Evolutionary conservation across 2,888 invertebrate genomes (phyloP), one percentile per base, ranked within the genome.

Genomic region (Scaptomyza polygonia): DNA sequence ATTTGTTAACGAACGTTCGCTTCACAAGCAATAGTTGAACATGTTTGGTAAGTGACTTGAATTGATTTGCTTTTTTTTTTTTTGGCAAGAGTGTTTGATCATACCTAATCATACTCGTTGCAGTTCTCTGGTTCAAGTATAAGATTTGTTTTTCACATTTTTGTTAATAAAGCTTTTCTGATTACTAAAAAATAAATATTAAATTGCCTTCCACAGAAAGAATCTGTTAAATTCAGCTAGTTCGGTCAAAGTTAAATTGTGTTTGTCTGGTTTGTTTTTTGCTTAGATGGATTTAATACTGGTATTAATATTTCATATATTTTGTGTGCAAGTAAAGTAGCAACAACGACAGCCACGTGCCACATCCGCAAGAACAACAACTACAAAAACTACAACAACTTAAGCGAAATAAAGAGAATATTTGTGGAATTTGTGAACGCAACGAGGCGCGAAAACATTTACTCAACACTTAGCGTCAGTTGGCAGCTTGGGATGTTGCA

Each of bases 381-480:
- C n/a, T n/a, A n/a, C n/a, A n/a, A n/a, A n/a, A n/a, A n/a, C n/a
- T n/a, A 45, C 52, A 44, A 63, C 43, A 30, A 44, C 47, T 42
- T 16, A 25, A 58, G 21, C 45, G 36, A 29, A 49, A 11, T 1
- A 36, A 27, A 14, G 47, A 36, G 70, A 83, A 70, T 72, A 78
- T 73, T 82, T 79, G 69, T 72, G 86, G 83, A 83, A 83, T 88
- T 83, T 72, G 68, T 63, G 67, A 78, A 66, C 72, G 78, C 86
- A 86, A 80, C 84, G 84, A 84, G 88, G 84, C 88, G 84, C 73
- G 76, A 86, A 84, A 84, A 88, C 88, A 84, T 88, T 84, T 84
- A 84, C 84, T 84, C 84, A 84, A 84, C 84, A 88, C 88, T 84
- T 87, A 81, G 79, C 77, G 76, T 70, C 88, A 79, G 79, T 73